phyloP scores from a whole-genome alignment of 2,888 invertebrate genomes.

The Sphinx pinastri region DNA sequence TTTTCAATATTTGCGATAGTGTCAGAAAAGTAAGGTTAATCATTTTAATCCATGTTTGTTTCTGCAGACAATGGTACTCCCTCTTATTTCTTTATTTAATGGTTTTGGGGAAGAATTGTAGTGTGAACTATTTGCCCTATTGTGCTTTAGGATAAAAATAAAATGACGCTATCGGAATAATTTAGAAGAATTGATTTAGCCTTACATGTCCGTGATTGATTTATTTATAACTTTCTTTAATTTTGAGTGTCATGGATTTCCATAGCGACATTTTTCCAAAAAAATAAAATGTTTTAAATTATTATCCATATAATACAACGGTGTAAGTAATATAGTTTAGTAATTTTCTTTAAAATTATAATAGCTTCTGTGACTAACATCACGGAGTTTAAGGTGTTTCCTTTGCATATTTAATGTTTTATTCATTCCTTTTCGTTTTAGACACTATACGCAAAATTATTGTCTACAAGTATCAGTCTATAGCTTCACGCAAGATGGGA shows the following conservation, averaged over 20 bases:
- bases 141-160: constrained; percentile 20
- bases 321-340: constrained; percentile 29
- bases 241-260: background rate
- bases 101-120: constrained; percentile 47
- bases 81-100: constrained; percentile 35
- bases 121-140: constrained; percentile 33
- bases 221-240: background rate
- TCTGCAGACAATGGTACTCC: constrained; percentile 19
- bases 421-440: constrained; percentile 78
- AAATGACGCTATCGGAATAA: constrained; percentile 23
- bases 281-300: constrained; percentile 10
- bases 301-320: constrained; percentile 12
- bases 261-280: background rate
- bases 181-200: background rate
- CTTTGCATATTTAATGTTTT: constrained; percentile 35
- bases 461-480: constrained; percentile 33
- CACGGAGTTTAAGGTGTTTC: constrained; percentile 20
- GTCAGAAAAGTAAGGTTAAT: constrained; percentile 25
- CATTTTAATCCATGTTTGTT: constrained; percentile 17
- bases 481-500: constrained; percentile 47
- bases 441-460: constrained; percentile 45
- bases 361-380: constrained; percentile 29
- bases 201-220: background rate
- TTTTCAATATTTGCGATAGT: constrained; percentile 18
- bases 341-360: constrained; percentile 28